These are phyloP conservation scores for Coracias cyanogaster DNA, from an alignment of 2,797 vertebrate species.

Conservation along the genomic window DNA sequence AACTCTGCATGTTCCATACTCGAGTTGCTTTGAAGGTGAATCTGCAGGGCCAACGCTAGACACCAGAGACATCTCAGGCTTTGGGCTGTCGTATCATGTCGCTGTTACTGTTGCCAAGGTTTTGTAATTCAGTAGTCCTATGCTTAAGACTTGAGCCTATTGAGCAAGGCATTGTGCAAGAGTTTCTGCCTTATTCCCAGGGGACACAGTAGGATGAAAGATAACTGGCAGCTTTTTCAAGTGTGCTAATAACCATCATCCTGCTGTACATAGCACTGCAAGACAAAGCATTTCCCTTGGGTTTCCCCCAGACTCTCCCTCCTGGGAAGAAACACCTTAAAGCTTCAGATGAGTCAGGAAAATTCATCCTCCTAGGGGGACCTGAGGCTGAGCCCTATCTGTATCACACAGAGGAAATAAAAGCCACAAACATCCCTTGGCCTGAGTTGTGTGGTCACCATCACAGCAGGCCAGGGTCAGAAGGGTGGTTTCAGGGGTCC, in stretches of 20 bases:
- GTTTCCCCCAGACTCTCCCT: neutral
- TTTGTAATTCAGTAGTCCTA: neutral
- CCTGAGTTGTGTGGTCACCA: neutral
- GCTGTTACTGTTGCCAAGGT: neutral
- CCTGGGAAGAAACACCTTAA: neutral
- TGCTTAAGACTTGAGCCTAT: neutral
- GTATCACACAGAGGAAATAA: accelerated
- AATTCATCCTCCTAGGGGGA: neutral
- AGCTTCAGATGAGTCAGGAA: neutral
- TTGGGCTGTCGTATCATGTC: neutral
- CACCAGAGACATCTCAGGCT: neutral
- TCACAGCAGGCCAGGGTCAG: accelerated
- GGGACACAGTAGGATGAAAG: neutral
- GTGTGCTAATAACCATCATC: neutral
- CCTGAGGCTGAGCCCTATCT: neutral
- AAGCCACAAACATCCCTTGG: neutral
- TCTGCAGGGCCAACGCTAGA: neutral
- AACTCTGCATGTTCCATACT: neutral
- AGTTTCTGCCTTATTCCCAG: neutral
- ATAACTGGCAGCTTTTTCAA: neutral
- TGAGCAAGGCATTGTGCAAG: neutral
- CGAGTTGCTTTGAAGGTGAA: neutral
- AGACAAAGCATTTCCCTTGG: neutral
- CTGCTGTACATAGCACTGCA: neutral
- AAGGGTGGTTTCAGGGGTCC: neutral